A percentile compares a stretch with the other conserved stretches of the same genome.
phyloP scores from a whole-genome alignment of 2,888 invertebrate genomes.

The Eilema depressum region DNA sequence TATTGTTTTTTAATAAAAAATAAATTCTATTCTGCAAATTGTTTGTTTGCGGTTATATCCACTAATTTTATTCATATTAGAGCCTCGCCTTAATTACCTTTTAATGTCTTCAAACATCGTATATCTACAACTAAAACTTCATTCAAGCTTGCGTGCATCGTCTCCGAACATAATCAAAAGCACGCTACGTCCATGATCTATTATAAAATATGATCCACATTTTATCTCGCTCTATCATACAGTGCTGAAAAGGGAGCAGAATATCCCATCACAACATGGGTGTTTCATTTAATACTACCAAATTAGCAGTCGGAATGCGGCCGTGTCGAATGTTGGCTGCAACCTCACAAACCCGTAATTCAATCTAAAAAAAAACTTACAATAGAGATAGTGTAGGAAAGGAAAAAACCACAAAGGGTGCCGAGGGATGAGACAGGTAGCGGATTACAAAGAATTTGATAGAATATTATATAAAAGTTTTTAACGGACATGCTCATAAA shows the following conservation, averaged over 20 bases:
- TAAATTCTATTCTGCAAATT: background rate
- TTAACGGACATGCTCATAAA: constrained; percentile 41
- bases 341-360: constrained; percentile 81
- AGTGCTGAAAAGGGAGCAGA: constrained; percentile 34
- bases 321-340: constrained; percentile 79
- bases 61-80: background rate
- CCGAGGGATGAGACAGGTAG: constrained; percentile 84
- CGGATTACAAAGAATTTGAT: constrained; percentile 64
- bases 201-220: constrained; percentile 50
- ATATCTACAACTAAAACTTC: constrained; percentile 30
- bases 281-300: constrained; percentile 66
- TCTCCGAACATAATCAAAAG: constrained; percentile 42
- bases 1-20: background rate
- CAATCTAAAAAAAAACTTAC: constrained; percentile 75
- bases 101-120: constrained; percentile 17
- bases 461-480: constrained; percentile 47
- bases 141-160: constrained; percentile 36
- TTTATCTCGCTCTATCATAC: constrained; percentile 34
- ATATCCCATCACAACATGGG: constrained; percentile 48
- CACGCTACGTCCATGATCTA: constrained; percentile 45
- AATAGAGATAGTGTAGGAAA: constrained; percentile 63
- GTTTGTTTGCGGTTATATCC: background rate
- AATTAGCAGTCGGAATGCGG: constrained; percentile 83
- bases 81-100: constrained; percentile 15
- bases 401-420: constrained; percentile 73